Percentiles rank a stretch among this genome's conserved stretches.
phyloP scores from a whole-genome alignment of 2,888 invertebrate genomes.

The Metallyticus violacea region DNA sequence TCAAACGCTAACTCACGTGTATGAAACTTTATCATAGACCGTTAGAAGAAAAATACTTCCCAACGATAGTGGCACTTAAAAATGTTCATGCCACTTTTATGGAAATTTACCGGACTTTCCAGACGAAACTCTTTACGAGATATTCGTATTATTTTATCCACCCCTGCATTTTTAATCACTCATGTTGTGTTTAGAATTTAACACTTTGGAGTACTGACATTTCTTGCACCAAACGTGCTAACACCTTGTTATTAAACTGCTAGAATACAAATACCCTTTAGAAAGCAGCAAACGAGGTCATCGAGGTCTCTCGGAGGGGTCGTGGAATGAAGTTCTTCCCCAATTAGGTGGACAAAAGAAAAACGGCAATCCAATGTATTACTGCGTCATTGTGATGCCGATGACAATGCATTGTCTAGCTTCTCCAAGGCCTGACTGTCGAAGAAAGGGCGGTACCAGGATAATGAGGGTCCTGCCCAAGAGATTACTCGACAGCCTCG shows the following conservation, averaged over 20 bases:
- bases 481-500: not conserved
- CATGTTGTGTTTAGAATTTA: not conserved
- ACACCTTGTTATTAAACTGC: slow-evolving; percentile 5
- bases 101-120: too few species aligned
- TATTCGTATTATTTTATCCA: too few species aligned
- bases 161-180: not conserved
- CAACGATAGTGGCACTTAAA: too few species aligned
- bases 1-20: too few species aligned
- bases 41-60: too few species aligned
- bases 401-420: not conserved
- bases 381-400: not conserved
- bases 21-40: too few species aligned
- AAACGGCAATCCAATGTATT: not conserved
- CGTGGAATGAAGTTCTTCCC: not conserved
- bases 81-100: too few species aligned
- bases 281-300: not conserved
- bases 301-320: not conserved
- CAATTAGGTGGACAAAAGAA: slow-evolving; percentile 7
- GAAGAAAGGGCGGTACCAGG: not conserved
- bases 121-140: too few species aligned
- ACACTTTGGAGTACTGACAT: not conserved
- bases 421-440: not conserved
- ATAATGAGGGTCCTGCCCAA: not conserved
- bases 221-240: not conserved
- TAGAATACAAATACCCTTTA: slow-evolving; percentile 12